Conservation (phyloP, 2,888 invertebrate species). For the Andrena hattorfiana region DNA sequence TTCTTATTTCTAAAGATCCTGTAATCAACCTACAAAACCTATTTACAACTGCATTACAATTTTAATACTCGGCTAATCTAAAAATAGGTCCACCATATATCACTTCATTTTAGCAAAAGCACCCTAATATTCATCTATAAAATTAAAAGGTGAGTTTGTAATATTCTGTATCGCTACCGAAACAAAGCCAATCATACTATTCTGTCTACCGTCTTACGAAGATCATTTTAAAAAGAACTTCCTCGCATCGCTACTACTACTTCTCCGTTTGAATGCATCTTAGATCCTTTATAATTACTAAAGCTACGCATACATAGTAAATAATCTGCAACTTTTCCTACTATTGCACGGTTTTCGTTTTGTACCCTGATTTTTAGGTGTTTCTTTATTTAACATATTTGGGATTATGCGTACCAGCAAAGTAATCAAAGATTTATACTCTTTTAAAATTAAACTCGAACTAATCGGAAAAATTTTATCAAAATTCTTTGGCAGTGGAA, state of each 20-base stretch:
- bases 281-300: constrained; percentile 40
- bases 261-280: constrained; percentile 23
- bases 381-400: constrained; percentile 29
- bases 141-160: constrained; percentile 41
- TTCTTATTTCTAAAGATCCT: constrained; percentile 51
- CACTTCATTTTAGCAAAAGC: constrained; percentile 64
- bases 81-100: constrained; percentile 68
- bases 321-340: constrained; percentile 45
- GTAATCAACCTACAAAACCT: constrained; percentile 56
- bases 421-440: constrained; percentile 33
- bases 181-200: constrained; percentile 16
- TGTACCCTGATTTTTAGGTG: constrained; percentile 67
- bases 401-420: constrained; percentile 13
- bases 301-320: constrained; percentile 49
- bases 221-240: neutral
- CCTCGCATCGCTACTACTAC: constrained; percentile 11
- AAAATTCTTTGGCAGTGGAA: constrained; percentile 30
- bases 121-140: constrained; percentile 55
- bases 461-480: constrained; percentile 4
- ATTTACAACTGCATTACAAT: constrained; percentile 65
- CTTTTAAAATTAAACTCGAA: constrained; percentile 11
- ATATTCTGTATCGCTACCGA: constrained; percentile 13
- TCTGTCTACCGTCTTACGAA: constrained; percentile 17
- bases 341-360: constrained; percentile 57
- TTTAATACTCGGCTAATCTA: constrained; percentile 64